These are phyloP conservation scores for Watersipora subatra DNA, from an alignment of 1,140 invertebrate species.

Conservation along the genomic window DNA sequence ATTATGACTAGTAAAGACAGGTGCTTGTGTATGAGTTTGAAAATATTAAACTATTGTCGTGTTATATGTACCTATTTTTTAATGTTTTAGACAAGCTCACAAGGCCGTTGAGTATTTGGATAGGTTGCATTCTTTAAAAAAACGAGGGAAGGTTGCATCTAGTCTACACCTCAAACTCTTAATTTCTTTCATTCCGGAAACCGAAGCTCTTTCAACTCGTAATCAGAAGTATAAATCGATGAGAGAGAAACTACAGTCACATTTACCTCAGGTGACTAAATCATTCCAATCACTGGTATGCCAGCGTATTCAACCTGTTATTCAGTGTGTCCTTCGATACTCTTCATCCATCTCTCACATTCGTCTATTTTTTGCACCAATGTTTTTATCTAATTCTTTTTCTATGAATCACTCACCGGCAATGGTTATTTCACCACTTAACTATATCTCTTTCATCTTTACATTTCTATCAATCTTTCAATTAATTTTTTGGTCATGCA, in stretches of 20 bases:
- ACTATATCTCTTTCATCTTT: neutral
- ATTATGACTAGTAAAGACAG: no score
- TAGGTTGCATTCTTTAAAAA: neutral
- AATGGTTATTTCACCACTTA: no score
- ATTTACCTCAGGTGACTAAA: neutral
- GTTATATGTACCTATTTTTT: no score
- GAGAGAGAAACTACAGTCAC: neutral
- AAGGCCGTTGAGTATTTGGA: neutral
- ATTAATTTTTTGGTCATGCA: constrained; percentile 10
- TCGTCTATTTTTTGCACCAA: no score
- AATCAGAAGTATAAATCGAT: neutral
- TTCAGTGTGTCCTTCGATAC: no score
- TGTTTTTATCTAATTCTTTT: no score
- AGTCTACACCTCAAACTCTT: neutral
- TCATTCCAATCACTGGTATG: no score
- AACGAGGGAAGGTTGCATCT: neutral
- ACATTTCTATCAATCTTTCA: neutral
- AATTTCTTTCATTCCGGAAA: neutral
- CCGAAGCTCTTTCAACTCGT: neutral
- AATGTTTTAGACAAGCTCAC: neutral
- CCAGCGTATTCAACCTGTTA: no score
- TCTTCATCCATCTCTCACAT: no score
- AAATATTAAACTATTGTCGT: no score
- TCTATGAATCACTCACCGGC: no score
- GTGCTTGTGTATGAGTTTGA: no score